Evolutionary conservation across 1,140 invertebrate genomes (phyloP).

Genomic region (Zaprionus kolodkinae): DNA sequence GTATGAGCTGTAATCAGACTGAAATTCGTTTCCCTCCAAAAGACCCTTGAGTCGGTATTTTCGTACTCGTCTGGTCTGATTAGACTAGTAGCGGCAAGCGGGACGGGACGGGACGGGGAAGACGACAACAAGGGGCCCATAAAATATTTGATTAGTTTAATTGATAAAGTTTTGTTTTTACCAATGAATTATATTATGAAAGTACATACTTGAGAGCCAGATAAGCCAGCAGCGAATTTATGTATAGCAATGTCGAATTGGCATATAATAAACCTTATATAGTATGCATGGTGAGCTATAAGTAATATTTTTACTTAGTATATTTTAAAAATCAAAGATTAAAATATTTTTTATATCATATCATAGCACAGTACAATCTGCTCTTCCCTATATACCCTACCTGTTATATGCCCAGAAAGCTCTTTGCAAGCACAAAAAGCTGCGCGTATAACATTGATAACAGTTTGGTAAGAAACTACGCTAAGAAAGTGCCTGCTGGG

Average conservation of each 20-base stretch:
- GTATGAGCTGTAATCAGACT: slow-evolving; percentile 66
- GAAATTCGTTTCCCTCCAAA: slow-evolving; percentile 36
- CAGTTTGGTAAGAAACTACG: background rate
- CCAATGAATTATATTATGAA: slow-evolving; percentile 10
- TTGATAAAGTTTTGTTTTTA: slow-evolving; percentile 58
- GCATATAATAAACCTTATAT: background rate
- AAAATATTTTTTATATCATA: too few relatives aligned
- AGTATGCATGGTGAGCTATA: background rate
- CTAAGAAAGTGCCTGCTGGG: background rate
- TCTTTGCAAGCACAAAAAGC: background rate
- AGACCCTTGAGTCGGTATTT: slow-evolving; percentile 5
- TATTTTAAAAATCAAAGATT: too few relatives aligned
- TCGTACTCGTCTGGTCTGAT: slow-evolving; percentile 43
- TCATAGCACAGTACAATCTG: too few relatives aligned
- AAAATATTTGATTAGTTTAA: slow-evolving; percentile 68
- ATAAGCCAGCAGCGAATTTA: slow-evolving; percentile 15
- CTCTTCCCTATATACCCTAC: too few relatives aligned
- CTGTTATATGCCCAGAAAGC: background rate
- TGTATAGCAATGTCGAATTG: background rate
- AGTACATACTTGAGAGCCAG: slow-evolving; percentile 1
- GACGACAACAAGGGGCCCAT: slow-evolving; percentile 38
- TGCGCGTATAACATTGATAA: slow-evolving; percentile 4
- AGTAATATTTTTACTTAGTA: background rate
- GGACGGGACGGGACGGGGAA: background rate
- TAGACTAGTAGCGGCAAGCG: slow-evolving; percentile 28